Percentiles rank a stretch among this genome's conserved stretches.
Evolutionary conservation across 2,888 invertebrate species (phyloP).

Genomic region (Argyra leucocephala): DNA sequence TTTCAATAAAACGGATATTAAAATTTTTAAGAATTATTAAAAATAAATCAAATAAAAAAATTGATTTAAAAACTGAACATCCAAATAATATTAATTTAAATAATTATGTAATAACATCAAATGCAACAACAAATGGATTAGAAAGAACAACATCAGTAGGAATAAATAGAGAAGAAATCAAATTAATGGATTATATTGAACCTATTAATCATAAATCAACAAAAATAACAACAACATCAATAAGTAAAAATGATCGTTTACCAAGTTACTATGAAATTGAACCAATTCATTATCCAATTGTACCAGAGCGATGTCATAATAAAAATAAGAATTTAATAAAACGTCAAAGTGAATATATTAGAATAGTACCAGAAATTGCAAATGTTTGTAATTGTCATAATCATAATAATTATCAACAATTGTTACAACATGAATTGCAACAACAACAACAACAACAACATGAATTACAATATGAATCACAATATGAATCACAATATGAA

Average conservation of each 20-base stretch:
- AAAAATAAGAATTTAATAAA: not conserved
- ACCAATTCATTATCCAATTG: slow-evolving; percentile 18
- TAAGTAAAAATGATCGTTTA: slow-evolving; percentile 12
- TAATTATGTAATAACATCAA: slow-evolving; percentile 23
- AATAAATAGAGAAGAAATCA: slow-evolving; percentile 15
- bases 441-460: no score
- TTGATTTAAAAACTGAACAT: slow-evolving; percentile 17
- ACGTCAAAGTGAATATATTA: slow-evolving; percentile 1
- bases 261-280: slow-evolving; percentile 25
- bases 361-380: not conserved
- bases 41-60: slow-evolving; percentile 6
- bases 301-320: not conserved
- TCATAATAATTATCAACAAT: not conserved
- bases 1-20: not conserved
- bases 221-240: not conserved
- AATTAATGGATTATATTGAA: slow-evolving; percentile 10
- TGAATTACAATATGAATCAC: no score
- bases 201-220: not conserved
- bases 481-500: no score
- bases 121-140: slow-evolving; percentile 17
- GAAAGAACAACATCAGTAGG: slow-evolving; percentile 16
- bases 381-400: slow-evolving; percentile 1
- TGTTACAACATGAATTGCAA: no score
- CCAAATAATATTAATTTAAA: slow-evolving; percentile 31
- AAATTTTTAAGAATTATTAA: not conserved